Conservation (phyloP, 2,113 vertebrate genomes). For the pig (Sus scrofa) region T2T-Sscrofa CM000813.6:126252001-126252500, state of each 20-base stretch:
- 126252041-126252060: constrained; percentile 17
- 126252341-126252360: constrained; percentile 29
- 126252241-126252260: constrained; percentile 10
- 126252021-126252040: neutral
- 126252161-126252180: neutral
- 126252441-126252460: neutral
- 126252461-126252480: neutral
- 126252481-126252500: neutral
- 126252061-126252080: neutral
- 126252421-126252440: neutral
- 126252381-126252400: neutral
- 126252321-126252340: constrained; percentile 9
- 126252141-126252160: constrained; percentile 26
- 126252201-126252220: constrained; percentile 37
- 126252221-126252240: neutral
- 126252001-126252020: constrained; percentile 17
- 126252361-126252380: constrained; percentile 44
- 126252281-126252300: neutral
- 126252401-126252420: neutral
- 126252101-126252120: neutral
- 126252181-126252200: constrained; percentile 56
- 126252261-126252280: neutral
- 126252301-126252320: constrained; percentile 34
- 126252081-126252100: neutral
- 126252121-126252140: constrained; percentile 51